A percentile compares a stretch with the other conserved stretches of the same genome.
phyloP scores from a whole-genome alignment of 2,888 invertebrate species.

The Lepidochitona cinerea region DNA sequence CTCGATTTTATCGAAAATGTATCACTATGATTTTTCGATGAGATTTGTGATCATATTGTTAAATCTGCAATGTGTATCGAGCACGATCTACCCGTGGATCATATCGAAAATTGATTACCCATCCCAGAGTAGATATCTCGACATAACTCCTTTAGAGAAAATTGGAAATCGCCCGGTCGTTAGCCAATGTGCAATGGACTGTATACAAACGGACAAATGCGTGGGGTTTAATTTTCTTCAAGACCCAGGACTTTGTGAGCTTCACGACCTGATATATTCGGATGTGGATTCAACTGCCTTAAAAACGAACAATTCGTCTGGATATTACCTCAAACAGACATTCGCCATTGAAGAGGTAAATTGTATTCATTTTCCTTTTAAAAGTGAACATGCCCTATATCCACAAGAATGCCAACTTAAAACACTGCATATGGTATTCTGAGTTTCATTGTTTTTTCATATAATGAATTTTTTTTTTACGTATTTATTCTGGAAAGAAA shows the following conservation, averaged over 20 bases:
- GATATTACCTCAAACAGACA: constrained; percentile 49
- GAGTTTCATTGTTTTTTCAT: too few relatives aligned
- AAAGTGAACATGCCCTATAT: too few relatives aligned
- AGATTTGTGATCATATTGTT: too few relatives aligned
- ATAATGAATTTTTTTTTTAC: background rate
- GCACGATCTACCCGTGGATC: constrained; percentile 25
- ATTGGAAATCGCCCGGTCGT: constrained; percentile 40
- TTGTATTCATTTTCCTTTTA: too few relatives aligned
- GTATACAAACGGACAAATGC: constrained; percentile 46
- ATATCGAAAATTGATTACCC: constrained; percentile 15
- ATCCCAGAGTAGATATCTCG: constrained; percentile 32
- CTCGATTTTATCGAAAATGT: too few relatives aligned
- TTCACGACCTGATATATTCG: constrained; percentile 52
- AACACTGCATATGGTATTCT: too few relatives aligned
- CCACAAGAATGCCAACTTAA: too few relatives aligned
- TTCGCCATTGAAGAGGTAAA: constrained; percentile 54
- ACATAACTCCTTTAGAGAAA: constrained; percentile 38
- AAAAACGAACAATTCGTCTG: constrained; percentile 20
- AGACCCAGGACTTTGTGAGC: constrained; percentile 40
- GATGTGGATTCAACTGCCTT: constrained; percentile 34
- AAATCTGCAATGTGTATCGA: too few relatives aligned
- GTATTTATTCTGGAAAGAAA: too few relatives aligned
- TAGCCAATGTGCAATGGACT: constrained; percentile 59
- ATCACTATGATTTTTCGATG: too few relatives aligned
- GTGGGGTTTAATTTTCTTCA: constrained; percentile 54